These are phyloP conservation scores for Eupithecia subumbrata DNA, from an alignment of 2,888 invertebrate species.

Conservation along the genomic window DNA sequence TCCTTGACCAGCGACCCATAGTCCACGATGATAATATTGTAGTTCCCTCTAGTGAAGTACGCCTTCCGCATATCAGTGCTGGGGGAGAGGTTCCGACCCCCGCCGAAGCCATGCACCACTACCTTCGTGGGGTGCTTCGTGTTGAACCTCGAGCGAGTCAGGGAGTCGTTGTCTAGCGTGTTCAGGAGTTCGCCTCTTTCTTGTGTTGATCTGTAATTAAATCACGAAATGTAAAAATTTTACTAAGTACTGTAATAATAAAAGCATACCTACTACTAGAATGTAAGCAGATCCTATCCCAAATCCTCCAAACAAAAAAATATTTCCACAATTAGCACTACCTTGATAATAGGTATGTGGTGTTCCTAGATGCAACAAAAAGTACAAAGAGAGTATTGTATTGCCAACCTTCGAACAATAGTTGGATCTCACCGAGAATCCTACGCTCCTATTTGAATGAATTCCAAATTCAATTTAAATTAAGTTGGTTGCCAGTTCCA, in stretches of 20 bases:
- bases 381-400: no score
- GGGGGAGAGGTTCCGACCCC: slow-evolving; percentile 91
- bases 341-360: no score
- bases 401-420: no score
- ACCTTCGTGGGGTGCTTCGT: slow-evolving; percentile 92
- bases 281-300: background rate
- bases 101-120: slow-evolving; percentile 96
- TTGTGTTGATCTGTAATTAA: slow-evolving; percentile 86
- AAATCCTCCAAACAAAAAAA: no score
- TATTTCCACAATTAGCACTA: no score
- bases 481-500: background rate
- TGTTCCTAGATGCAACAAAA: background rate
- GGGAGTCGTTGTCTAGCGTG: slow-evolving; percentile 87
- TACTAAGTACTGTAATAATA: background rate
- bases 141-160: slow-evolving; percentile 91
- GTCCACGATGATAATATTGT: slow-evolving; percentile 95
- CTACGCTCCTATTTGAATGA: background rate
- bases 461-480: background rate
- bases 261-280: background rate
- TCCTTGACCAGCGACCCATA: slow-evolving; percentile 91
- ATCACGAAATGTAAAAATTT: background rate
- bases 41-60: slow-evolving; percentile 91
- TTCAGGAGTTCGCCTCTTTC: slow-evolving; percentile 88
- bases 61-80: slow-evolving; percentile 94
- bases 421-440: background rate